Base-by-base conservation (phyloP, 1,140 invertebrate genomes). In the Drosophila micromelanica region DNA sequence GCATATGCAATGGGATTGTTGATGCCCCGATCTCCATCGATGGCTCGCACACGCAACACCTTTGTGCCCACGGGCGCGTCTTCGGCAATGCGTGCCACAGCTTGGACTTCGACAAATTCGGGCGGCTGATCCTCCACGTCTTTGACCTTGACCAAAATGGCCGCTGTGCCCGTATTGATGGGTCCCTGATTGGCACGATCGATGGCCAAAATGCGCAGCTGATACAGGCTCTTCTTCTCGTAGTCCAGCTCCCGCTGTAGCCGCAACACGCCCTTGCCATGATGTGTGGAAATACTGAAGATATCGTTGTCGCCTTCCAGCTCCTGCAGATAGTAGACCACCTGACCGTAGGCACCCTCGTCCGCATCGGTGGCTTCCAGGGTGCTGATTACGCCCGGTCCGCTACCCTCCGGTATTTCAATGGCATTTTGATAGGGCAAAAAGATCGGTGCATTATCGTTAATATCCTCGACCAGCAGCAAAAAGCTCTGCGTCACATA, bases 61-160 rank as follows among this genome's bases (percentile, higher is more conserved):
- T 95, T 94, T 0, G 96, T 96, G 49, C 96, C 96, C 46, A 96
- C 93, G 9, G 95, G 94, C 0, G 95, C 95, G 94, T 98, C 96
- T 93, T 98, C 97, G 67, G 96, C 95, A 40, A 98, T 95, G 80
- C 97, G 94, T 1, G 96, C 97, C 17, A 98, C 96, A 1, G 97
- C 96, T 52, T 95, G 96, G 8, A 97, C 96, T 46, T 95, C 94
- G 23, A 98, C 95, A 93, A 98, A 98, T 92, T 98, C 97, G 0
- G 97, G 97, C 3, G 96, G 96, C 89, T 97, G 96, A 91, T 98
- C 97, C 93, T 98, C 97, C 15, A 97, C 95, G 93, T 98, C 97
- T 86, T 95, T 93, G 3, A 98, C 95, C 93, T 98, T 97, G 0
- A 98, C 94, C 69, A 98, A 92, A 73, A 98, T 95, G 27, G 96